Evolutionary conservation across 92 coral and sea anemone genomes (phyloP).

Genomic region (Chrysogorgia sp.): DNA sequence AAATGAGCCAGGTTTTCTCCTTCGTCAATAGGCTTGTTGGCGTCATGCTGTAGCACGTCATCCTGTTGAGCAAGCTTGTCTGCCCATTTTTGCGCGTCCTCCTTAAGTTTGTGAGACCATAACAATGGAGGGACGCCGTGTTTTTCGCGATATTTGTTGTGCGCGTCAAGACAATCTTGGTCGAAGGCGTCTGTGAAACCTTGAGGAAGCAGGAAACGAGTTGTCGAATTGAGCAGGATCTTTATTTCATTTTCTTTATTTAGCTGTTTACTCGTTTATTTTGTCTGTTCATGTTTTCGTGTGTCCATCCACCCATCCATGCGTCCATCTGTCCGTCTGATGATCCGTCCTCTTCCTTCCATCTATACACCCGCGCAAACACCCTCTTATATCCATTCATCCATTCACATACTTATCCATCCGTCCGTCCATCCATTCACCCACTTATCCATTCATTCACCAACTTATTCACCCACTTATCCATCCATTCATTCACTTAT

Average conservation of each 20-base stretch:
- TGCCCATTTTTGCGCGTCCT: conserved; percentile 94
- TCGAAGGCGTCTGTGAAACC: conserved; percentile 70
- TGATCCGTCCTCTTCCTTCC: no score
- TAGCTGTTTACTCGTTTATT: neutral
- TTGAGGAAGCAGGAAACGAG: neutral
- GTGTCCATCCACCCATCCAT: no score
- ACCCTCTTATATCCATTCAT: no score
- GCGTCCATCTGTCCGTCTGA: no score
- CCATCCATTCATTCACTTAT: no score
- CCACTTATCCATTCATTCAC: no score
- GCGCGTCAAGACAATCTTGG: conserved; percentile 89
- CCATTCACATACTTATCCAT: no score
- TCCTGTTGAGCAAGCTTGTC: conserved; percentile 77
- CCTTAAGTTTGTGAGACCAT: conserved; percentile 87
- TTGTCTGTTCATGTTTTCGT: neutral
- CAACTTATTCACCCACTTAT: no score
- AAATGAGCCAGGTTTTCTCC: conserved; percentile 95
- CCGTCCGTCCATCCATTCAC: no score
- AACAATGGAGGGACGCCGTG: conserved; percentile 95
- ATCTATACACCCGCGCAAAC: no score
- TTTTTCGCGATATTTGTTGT: conserved; percentile 83
- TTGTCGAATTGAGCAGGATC: neutral
- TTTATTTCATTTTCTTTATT: neutral
- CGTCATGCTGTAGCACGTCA: conserved; percentile 79
- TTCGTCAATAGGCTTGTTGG: conserved; percentile 59